These are phyloP conservation scores for Zelleria hepariella DNA, from an alignment of 2,888 invertebrate genomes.

Conservation along the genomic window DNA sequence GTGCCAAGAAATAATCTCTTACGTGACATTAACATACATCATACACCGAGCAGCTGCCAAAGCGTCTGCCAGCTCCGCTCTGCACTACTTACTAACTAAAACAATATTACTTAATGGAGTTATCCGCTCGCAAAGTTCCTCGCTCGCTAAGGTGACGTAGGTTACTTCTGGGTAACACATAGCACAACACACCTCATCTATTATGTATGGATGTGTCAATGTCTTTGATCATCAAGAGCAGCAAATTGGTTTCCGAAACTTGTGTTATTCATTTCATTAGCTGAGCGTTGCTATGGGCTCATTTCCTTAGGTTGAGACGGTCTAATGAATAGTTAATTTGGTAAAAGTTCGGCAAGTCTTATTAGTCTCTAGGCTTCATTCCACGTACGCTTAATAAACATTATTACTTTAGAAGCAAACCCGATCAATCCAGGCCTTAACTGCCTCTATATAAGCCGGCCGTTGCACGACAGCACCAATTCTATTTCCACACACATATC, in stretches of 20 bases:
- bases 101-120: conserved; percentile 58
- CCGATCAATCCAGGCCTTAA: background rate
- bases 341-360: background rate
- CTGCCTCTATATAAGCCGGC: background rate
- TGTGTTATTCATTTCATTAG: background rate
- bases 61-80: conserved; percentile 46
- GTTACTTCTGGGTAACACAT: conserved; percentile 10
- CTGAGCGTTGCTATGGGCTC: background rate
- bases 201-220: background rate
- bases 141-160: conserved; percentile 13
- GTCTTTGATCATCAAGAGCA: background rate
- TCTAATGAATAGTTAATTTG: background rate
- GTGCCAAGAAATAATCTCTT: conserved; percentile 69
- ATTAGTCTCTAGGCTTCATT: too few relatives aligned
- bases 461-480: background rate
- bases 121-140: conserved; percentile 20
- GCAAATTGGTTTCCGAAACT: background rate
- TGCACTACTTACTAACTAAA: conserved; percentile 52
- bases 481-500: background rate
- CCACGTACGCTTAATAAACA: too few relatives aligned
- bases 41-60: conserved; percentile 52
- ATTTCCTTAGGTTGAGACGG: background rate
- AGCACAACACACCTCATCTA: background rate
- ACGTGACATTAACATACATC: conserved; percentile 67
- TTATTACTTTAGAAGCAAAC: background rate